These are phyloP conservation scores for Idaea biselata DNA, from an alignment of 2,888 invertebrate genomes.

Conservation along the genomic window DNA sequence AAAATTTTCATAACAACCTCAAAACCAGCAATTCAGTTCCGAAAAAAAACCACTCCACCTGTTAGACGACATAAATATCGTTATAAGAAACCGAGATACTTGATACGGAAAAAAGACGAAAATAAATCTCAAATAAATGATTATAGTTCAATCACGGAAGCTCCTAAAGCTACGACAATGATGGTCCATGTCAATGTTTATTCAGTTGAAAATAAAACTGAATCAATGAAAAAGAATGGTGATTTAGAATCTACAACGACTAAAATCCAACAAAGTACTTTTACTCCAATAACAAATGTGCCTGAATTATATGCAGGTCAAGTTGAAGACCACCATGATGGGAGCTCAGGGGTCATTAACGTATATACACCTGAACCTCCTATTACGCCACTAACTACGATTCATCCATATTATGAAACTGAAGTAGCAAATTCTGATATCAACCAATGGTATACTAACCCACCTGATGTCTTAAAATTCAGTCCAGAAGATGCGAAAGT, in stretches of 20 bases:
- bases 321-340: slow-evolving; percentile 66
- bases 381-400: slow-evolving; percentile 38
- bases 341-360: slow-evolving; percentile 64
- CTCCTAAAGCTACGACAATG: slow-evolving; percentile 72
- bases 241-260: slow-evolving; percentile 29
- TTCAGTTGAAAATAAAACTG: slow-evolving; percentile 48
- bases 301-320: slow-evolving; percentile 49
- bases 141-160: slow-evolving; percentile 21
- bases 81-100: slow-evolving; percentile 36
- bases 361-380: slow-evolving; percentile 24
- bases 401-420: slow-evolving; percentile 43
- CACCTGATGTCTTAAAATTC: slow-evolving; percentile 61
- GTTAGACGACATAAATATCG: slow-evolving; percentile 41
- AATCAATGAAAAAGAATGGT: slow-evolving; percentile 20
- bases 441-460: slow-evolving; percentile 40
- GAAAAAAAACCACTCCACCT: slow-evolving; percentile 52
- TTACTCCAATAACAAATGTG: slow-evolving; percentile 37
- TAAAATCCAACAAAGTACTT: slow-evolving; percentile 30
- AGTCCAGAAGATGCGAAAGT: slow-evolving; percentile 67
- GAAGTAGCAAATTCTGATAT: slow-evolving; percentile 34
- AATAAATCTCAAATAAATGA: slow-evolving; percentile 17
- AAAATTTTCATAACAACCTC: slow-evolving; percentile 64
- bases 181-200: slow-evolving; percentile 84
- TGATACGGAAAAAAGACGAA: slow-evolving; percentile 22
- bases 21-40: slow-evolving; percentile 58